Evolutionary conservation across 1,140 invertebrate genomes (phyloP), one percentile per base, ranked within the genome.

Genomic region (Rhyacophila brunnea): DNA sequence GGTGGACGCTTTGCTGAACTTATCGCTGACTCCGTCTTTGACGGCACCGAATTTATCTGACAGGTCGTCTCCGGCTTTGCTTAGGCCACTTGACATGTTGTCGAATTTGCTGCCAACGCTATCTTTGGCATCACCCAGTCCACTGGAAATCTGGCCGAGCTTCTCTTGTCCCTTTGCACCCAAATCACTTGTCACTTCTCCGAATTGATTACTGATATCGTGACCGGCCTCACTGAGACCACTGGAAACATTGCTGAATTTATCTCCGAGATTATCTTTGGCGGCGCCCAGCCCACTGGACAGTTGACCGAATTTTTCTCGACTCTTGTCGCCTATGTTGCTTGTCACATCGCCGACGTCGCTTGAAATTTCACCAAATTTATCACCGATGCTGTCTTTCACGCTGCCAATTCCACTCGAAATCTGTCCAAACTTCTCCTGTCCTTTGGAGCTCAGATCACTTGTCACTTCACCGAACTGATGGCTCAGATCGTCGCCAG

Each of bases 301-400:
- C 5, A 40, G 11, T 15, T 15, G 3, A 5, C 38, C 23, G 38
- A 13, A 40, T 28, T 28, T 3, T 5, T 28, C 23, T 28, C 4
- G 3, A 28, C 23, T 9, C 2, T 55, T 44, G 14, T 70, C 34
- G 49, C 66, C 67, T 10, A 43, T 17, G 7, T 34, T 44, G 14
- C 40, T 71, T 38, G 70, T 67, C 62, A 68, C 66, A 68, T 77
- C 73, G 60, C 23, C 23, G 23, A 28, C 9, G 9, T 28, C 23
- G 65, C 75, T 74, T 28, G 23, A 13, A 46, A 14, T 19, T n/a
- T 70, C 66, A 32, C 68, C 66, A 2, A 69, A 49, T 19, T 70
- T 65, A 50, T 69, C 62, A 55, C 68, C 68, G 19, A 68, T 62
- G 40, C 64, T 50, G 40, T 65, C 62, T 36, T 66, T 62, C 14